These are phyloP conservation scores for Anagyrus pseudococci DNA, from an alignment of 2,888 invertebrate genomes.

Conservation along the genomic window DNA sequence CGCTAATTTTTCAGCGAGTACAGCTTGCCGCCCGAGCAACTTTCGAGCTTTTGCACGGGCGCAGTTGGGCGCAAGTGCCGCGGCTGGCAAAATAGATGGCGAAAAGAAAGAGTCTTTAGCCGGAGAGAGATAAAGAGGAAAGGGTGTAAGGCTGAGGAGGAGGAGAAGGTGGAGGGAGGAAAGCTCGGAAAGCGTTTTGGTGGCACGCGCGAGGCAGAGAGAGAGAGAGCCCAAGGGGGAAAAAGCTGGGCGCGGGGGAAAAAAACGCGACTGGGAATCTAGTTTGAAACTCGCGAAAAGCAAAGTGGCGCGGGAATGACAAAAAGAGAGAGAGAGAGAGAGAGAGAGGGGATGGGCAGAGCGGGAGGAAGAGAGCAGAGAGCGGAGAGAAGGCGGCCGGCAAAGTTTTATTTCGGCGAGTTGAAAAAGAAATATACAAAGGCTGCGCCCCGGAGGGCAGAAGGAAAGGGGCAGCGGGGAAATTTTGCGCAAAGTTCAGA, in stretches of 20 bases:
- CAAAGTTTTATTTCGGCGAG: conserved; percentile 30
- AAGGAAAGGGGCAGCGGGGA: neutral
- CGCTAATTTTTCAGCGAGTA: too few relatives aligned
- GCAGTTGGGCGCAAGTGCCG: too few relatives aligned
- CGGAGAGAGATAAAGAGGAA: too few relatives aligned
- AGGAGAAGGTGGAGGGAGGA: too few relatives aligned
- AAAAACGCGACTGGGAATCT: conserved; percentile 42
- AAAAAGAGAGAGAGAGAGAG: conserved; percentile 14
- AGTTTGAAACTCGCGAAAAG: conserved; percentile 48
- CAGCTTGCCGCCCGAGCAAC: too few relatives aligned
- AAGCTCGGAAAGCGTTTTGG: too few relatives aligned
- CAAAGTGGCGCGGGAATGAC: conserved; percentile 27
- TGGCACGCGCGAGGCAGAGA: conserved; percentile 15
- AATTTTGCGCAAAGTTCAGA: conserved; percentile 18
- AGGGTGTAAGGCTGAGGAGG: too few relatives aligned
- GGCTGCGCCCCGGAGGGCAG: neutral
- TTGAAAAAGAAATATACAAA: conserved; percentile 22
- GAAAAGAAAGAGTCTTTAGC: too few relatives aligned
- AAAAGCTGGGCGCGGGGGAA: neutral
- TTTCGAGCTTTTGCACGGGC: too few relatives aligned
- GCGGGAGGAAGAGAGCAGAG: conserved; percentile 16
- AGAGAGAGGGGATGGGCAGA: conserved; percentile 26
- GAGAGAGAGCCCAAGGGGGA: conserved; percentile 5
- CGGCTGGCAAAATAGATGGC: too few relatives aligned
- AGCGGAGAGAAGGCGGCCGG: conserved; percentile 8